Conservation (phyloP, 2,113 vertebrate genomes). For the Tonatia bakeri region DNA sequence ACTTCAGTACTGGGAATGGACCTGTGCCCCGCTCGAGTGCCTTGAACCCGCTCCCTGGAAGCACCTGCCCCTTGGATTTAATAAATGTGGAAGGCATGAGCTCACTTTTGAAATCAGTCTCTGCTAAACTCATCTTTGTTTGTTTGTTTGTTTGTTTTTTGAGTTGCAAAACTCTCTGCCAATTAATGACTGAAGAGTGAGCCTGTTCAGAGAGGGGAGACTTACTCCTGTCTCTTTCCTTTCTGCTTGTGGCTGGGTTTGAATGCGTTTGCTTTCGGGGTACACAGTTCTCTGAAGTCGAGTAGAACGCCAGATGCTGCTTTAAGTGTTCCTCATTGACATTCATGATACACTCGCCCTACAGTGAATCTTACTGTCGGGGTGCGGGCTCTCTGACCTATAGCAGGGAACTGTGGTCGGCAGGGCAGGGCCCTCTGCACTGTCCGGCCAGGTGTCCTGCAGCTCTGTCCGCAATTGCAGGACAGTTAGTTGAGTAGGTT, state of each 20-base stretch:
- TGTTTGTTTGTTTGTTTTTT: too few relatives aligned
- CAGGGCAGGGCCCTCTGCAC: too few relatives aligned
- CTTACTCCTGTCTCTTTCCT: not conserved
- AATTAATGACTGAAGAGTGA: not conserved
- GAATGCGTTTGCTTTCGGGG: not conserved
- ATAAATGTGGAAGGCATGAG: conserved; percentile 21
- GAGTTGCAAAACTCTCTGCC: not conserved
- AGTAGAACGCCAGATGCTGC: too few relatives aligned
- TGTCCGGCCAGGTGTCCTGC: too few relatives aligned
- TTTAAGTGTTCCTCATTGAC: too few relatives aligned
- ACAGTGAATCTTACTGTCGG: too few relatives aligned
- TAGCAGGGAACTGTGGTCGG: too few relatives aligned
- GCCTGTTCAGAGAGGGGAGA: not conserved
- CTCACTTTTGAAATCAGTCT: conserved; percentile 17
- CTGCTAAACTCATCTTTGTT: not conserved
- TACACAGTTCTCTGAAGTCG: not conserved
- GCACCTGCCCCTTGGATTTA: conserved; percentile 25
- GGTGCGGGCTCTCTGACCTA: too few relatives aligned
- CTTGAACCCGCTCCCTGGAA: conserved; percentile 18
- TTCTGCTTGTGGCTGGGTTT: not conserved
- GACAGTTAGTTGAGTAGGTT: too few relatives aligned
- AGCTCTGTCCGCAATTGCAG: too few relatives aligned
- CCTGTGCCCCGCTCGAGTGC: not conserved
- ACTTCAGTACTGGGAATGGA: not conserved
- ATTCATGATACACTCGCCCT: too few relatives aligned